phyloP scores from a whole-genome alignment of 2,888 invertebrate genomes.

The Sphinx pinastri region DNA sequence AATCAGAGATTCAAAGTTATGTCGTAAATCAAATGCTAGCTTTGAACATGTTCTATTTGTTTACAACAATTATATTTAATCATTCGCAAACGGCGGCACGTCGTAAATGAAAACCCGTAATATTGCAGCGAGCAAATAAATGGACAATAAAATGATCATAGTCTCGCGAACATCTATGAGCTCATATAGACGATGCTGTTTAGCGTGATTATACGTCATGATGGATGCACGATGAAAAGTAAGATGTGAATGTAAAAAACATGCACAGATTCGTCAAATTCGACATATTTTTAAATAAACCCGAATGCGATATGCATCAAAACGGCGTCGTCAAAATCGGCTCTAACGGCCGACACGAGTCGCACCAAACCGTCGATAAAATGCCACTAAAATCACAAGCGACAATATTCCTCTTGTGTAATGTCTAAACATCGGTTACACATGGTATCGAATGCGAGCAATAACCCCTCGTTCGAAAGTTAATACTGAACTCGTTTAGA shows the following conservation, averaged over 20 bases:
- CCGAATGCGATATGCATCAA: too few relatives aligned
- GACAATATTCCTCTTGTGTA: slow-evolving; percentile 45
- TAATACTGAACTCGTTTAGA: slow-evolving; percentile 61
- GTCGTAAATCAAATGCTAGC: neutral
- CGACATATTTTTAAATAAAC: too few relatives aligned
- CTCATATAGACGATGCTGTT: too few relatives aligned
- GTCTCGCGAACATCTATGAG: slow-evolving; percentile 22
- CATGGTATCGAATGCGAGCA: slow-evolving; percentile 43
- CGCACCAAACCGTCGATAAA: slow-evolving; percentile 32
- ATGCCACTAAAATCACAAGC: slow-evolving; percentile 42
- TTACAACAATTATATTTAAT: slow-evolving; percentile 17
- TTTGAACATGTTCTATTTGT: neutral
- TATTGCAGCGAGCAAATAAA: slow-evolving; percentile 39
- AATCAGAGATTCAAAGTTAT: neutral
- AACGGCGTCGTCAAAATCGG: too few relatives aligned
- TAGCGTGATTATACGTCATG: too few relatives aligned
- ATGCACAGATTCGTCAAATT: too few relatives aligned
- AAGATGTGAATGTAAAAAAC: too few relatives aligned
- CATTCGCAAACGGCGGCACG: neutral
- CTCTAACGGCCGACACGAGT: neutral
- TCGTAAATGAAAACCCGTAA: slow-evolving; percentile 27
- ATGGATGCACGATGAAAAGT: too few relatives aligned
- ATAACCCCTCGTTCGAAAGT: slow-evolving; percentile 57
- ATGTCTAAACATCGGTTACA: slow-evolving; percentile 50
- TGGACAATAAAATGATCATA: slow-evolving; percentile 9